phyloP scores from a whole-genome alignment of 2,888 invertebrate genomes.

The Tetragonula carbonaria region DNA sequence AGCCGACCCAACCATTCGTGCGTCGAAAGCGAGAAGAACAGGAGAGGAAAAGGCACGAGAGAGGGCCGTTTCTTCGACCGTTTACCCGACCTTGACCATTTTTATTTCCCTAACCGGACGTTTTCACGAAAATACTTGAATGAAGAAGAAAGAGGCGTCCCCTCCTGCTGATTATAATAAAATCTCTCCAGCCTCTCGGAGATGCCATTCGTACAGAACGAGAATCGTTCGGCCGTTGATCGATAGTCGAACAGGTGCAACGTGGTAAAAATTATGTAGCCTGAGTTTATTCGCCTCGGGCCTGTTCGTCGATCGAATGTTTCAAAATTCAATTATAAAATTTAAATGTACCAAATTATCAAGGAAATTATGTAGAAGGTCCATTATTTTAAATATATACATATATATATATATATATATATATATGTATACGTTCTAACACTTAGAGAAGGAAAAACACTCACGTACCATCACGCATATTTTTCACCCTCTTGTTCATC shows the following conservation, averaged over 20 bases:
- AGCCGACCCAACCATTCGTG: conserved; percentile 20
- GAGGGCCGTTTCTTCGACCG: conserved; percentile 30
- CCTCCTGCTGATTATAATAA: conserved; percentile 51
- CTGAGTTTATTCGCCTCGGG: background rate
- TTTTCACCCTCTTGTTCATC: too few species aligned
- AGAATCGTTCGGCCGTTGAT: conserved; percentile 40
- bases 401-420: too few species aligned
- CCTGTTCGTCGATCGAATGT: background rate
- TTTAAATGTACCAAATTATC: too few species aligned
- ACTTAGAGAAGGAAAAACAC: background rate
- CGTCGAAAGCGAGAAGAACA: conserved; percentile 43
- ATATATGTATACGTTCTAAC: too few species aligned
- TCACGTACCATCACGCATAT: background rate
- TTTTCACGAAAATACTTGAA: conserved; percentile 63
- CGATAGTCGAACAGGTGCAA: conserved; percentile 24
- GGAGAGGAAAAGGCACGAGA: conserved; percentile 8
- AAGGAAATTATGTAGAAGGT: too few species aligned
- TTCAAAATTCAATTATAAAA: background rate
- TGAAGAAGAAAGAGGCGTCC: conserved; percentile 60
- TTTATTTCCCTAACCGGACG: conserved; percentile 14
- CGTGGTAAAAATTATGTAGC: conserved; percentile 4
- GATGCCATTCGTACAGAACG: conserved; percentile 25
- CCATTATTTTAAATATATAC: too few species aligned
- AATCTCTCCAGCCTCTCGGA: conserved; percentile 53
- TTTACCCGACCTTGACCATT: conserved; percentile 42